Conservation (phyloP, 2,888 invertebrate genomes). For the Invenusta paracnida region DNA sequence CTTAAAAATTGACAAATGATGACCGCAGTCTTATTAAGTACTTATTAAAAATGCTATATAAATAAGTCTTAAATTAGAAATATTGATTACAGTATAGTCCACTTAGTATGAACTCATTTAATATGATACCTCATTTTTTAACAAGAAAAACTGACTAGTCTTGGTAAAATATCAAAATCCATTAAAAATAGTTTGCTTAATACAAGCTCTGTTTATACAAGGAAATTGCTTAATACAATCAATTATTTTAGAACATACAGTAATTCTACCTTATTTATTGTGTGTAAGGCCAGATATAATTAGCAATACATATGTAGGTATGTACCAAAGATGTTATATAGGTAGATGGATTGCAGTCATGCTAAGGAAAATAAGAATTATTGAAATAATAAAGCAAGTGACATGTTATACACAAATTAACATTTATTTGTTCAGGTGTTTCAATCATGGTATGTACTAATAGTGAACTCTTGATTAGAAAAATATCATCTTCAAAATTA, state of each 20-base stretch:
- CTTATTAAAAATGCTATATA: neutral
- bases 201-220: too few relatives aligned
- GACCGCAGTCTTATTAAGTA: neutral
- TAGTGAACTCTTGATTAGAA: neutral
- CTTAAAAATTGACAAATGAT: neutral
- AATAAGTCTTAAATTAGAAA: neutral
- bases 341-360: slow-evolving; percentile 22
- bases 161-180: neutral
- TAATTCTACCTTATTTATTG: neutral
- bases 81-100: neutral
- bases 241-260: neutral
- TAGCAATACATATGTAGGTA: neutral
- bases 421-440: neutral
- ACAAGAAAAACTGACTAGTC: neutral
- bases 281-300: neutral
- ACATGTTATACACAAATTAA: neutral
- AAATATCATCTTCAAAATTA: neutral
- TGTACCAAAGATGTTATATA: slow-evolving; percentile 18
- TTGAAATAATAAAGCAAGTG: slow-evolving; percentile 9
- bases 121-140: neutral
- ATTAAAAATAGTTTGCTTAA: too few relatives aligned
- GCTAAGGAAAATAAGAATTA: neutral
- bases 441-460: slow-evolving; percentile 11
- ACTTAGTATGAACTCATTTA: neutral
- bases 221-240: neutral